Evolutionary conservation across 2,888 invertebrate genomes (phyloP), one percentile per base, ranked within the genome.

Genomic region (Coelinius sp.): DNA sequence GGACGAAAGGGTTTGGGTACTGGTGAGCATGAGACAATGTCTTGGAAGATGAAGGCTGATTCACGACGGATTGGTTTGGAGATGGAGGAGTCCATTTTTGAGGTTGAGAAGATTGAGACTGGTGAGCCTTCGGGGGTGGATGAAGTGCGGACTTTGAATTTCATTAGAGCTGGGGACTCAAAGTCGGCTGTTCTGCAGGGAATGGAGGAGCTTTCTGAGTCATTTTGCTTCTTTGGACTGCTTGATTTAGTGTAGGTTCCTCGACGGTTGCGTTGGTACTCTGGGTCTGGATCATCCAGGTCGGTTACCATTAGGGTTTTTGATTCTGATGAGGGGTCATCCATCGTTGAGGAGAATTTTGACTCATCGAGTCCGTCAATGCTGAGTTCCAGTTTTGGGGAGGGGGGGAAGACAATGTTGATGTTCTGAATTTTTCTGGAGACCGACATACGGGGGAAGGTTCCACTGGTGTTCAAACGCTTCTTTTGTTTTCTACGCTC

Each of bases 351-450:
- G 14, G 25, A 2, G 17, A 12, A 22, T 2, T 22, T 17, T 22
- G 49, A 41, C 6, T 41, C 41, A 4, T 12, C n/a, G 2, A n/a
- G n/a, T 2, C 24, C 62, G 1, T 46, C 17, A 5, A 17, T 2
- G 10, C 27, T 27, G 0, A 46, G 20, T 4, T 68, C 24, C 2
- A 68, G 24, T 5, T 38, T 22, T 14, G 41, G 12, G 22, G 59
- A 17, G 5, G 67, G 62, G 0, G 76, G 77, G 1, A 82, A 76
- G 0, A 82, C 76, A 14, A 82, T 64, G 62, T 85, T 85, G 66
- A 85, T 80, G 64, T 84, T 84, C 4, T 79, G 70, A 0, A 84
- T 73, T 31, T 83, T 85, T 10, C 81, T 75, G 1, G 83, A 81
- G 0, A 82, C 83, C 0, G 82, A 82, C 2, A 80, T 24, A 12